Evolutionary conservation across 1,140 invertebrate genomes (phyloP).

Genomic region (Delia radicum): DNA sequence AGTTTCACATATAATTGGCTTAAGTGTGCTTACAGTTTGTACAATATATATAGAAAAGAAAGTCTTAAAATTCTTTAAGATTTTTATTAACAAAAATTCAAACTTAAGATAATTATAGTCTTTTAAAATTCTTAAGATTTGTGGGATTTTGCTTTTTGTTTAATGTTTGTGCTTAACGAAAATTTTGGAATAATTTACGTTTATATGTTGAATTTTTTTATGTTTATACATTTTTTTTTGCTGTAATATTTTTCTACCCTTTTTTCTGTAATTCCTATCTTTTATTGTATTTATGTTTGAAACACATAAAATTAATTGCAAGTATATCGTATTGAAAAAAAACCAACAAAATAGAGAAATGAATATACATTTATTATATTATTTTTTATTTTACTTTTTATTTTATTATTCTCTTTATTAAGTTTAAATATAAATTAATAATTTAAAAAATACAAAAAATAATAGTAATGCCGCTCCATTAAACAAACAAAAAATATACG

Average conservation of each 20-base stretch:
- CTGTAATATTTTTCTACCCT: not conserved
- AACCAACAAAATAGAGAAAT: not conserved
- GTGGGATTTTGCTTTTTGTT: not conserved
- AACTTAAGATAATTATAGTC: too few relatives aligned
- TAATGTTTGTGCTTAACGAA: not conserved
- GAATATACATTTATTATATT: constrained; percentile 16
- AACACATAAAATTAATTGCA: constrained; percentile 1
- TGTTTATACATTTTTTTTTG: not conserved
- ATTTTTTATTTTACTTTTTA: constrained; percentile 18
- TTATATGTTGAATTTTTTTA: not conserved
- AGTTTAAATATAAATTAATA: constrained; percentile 17
- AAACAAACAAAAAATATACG: constrained; percentile 23
- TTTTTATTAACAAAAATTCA: too few relatives aligned
- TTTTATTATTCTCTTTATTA: constrained; percentile 13
- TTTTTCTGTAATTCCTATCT: not conserved
- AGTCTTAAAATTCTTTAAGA: too few relatives aligned
- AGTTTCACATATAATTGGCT: too few relatives aligned
- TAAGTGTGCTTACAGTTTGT: too few relatives aligned
- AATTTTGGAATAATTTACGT: not conserved
- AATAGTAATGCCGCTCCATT: constrained; percentile 21
- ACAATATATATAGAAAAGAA: too few relatives aligned
- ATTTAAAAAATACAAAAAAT: not conserved
- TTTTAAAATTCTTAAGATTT: too few relatives aligned
- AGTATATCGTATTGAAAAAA: not conserved
- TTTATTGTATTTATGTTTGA: constrained; percentile 11